Evolutionary conservation across 1,140 invertebrate genomes (phyloP).

Genomic region (Notospermus geniculatus): DNA sequence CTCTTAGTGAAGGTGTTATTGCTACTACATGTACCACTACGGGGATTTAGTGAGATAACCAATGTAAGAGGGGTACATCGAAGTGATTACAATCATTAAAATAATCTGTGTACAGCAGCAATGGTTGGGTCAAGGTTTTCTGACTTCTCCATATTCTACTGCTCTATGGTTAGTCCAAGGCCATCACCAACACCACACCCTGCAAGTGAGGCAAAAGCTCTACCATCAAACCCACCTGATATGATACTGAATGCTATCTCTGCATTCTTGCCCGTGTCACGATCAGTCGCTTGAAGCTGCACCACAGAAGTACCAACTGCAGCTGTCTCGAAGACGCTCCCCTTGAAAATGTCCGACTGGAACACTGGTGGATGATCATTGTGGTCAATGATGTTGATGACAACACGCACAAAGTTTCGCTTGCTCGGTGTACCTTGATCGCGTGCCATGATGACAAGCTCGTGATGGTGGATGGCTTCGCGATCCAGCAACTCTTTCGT

Average conservation of each 20-base stretch:
- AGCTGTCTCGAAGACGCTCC: conserved; percentile 48
- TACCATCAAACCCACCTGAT: conserved; percentile 59
- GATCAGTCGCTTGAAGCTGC: conserved; percentile 73
- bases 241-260: conserved; percentile 76
- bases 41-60: too few relatives aligned
- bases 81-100: too few relatives aligned
- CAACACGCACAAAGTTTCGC: conserved; percentile 78
- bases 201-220: too few relatives aligned
- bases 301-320: conserved; percentile 58
- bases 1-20: too few relatives aligned
- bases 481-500: conserved; percentile 72
- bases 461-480: conserved; percentile 78
- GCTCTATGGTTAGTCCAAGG: too few relatives aligned
- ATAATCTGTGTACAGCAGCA: too few relatives aligned
- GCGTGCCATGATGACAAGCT: conserved; percentile 84
- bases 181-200: too few relatives aligned
- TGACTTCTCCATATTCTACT: too few relatives aligned
- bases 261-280: conserved; percentile 79
- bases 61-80: too few relatives aligned
- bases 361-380: conserved; percentile 89
- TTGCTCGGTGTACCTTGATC: conserved; percentile 85
- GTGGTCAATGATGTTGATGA: conserved; percentile 78
- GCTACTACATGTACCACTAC: too few relatives aligned
- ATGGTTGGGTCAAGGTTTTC: too few relatives aligned
- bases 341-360: conserved; percentile 60